Base-by-base conservation (phyloP, 2,797 vertebrate species). In the Parambassis ranga region DNA sequence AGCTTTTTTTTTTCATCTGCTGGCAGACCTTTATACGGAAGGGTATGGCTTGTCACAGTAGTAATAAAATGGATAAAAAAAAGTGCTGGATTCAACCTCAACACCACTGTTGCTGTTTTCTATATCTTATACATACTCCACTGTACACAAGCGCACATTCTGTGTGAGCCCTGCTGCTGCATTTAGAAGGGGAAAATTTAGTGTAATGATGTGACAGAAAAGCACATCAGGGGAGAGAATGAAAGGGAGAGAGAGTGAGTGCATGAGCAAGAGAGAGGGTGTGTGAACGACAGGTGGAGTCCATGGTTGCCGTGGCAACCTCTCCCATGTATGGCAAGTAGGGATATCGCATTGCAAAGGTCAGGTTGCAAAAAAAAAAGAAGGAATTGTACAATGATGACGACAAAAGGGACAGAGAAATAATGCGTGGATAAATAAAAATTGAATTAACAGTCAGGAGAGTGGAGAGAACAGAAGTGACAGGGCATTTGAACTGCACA, bases 241-340 rank as follows among this genome's bases (percentile, higher is more conserved):
- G 39, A 46, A 60, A 52, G 37, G 23, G 64, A 38, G 41, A 41
- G 66, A 41, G 48, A 23, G 62, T 33, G 58, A 2, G 24, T 59
- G n/a, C n/a, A n/a, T n/a, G 46, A 7, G 39, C 48, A 44, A 13
- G 37, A 35, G 32, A 16, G 60, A 53, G 55, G 44, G 72, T 7
- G 56, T 48, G 48, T 79, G 62, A 87, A 75, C 91, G 91, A 91
- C 94, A 94, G 93, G 94, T 95, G 94, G 95, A 96, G 95, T 95
- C 94, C 84, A 39, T 50, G 82, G 95, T 96, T 94, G 90, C 94
- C 91, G 71, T 85, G 86, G 92, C 74, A 93, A 95, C 94, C 72
- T 51, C 83, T 83, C 67, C 92, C 90, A 81, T 92, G 90, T 89
- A 90, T 82, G 88, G 91, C 82, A 83, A 78, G 82, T 48, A 52